Conservation (phyloP, 2,888 invertebrate genomes). For the Perdita meconis region DNA sequence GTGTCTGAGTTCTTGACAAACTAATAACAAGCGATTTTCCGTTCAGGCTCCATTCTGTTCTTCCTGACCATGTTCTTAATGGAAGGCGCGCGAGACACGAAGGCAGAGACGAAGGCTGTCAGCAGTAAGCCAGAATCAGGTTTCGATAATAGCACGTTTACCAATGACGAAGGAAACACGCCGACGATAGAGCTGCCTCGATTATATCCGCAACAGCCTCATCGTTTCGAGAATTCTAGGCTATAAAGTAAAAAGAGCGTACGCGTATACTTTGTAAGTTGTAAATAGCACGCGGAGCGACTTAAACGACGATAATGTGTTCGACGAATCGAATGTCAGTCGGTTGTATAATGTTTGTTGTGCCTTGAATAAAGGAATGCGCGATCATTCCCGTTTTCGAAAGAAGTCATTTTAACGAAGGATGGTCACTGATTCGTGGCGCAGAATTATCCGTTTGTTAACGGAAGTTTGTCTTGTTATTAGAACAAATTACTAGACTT, state of each 20-base stretch:
- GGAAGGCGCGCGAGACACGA: slow-evolving; percentile 87
- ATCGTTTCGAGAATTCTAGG: slow-evolving; percentile 75
- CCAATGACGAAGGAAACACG: slow-evolving; percentile 84
- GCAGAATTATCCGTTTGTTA: too few relatives aligned
- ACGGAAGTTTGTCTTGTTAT: too few relatives aligned
- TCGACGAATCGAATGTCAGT: not conserved
- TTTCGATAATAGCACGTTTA: slow-evolving; percentile 86
- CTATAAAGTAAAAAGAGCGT: slow-evolving; percentile 69
- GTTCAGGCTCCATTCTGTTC: slow-evolving; percentile 91
- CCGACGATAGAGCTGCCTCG: slow-evolving; percentile 79
- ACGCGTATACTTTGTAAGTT: slow-evolving; percentile 26
- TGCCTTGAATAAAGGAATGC: not conserved
- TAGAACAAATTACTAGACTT: too few relatives aligned
- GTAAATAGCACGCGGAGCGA: slow-evolving; percentile 31
- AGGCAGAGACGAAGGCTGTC: slow-evolving; percentile 78
- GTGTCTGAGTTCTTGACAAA: not conserved
- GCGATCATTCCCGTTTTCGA: too few relatives aligned
- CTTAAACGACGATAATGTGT: not conserved
- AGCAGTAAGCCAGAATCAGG: slow-evolving; percentile 78
- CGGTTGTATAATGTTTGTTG: not conserved
- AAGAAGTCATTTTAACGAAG: too few relatives aligned
- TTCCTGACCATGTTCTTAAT: slow-evolving; percentile 92
- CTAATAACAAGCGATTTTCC: not conserved
- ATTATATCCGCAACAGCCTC: slow-evolving; percentile 73
- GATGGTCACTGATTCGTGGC: too few relatives aligned